phyloP scores from a whole-genome alignment of 2,113 vertebrate species.

The Sisor rabdophorus region DNA sequence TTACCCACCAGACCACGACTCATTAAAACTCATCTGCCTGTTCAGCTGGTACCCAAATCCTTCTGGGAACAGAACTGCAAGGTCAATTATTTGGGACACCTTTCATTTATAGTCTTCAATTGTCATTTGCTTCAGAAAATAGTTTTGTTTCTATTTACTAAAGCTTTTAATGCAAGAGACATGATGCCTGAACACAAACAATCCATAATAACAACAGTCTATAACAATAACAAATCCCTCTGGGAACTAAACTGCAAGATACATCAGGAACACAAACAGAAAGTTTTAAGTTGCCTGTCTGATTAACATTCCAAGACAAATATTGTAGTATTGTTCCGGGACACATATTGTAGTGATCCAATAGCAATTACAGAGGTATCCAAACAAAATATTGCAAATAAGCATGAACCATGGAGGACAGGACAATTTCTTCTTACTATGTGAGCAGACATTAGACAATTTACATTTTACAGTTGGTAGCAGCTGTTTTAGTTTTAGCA shows the following conservation, averaged over 20 bases:
- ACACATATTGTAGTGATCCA: not conserved
- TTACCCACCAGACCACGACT: conserved; percentile 55
- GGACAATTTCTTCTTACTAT: not conserved
- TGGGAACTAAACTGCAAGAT: conserved; percentile 66
- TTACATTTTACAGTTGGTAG: no score
- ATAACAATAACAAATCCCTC: conserved; percentile 50
- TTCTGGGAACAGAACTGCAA: conserved; percentile 70
- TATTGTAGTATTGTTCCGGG: not conserved
- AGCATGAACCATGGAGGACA: not conserved
- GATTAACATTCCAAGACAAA: not conserved
- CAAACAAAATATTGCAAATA: not conserved
- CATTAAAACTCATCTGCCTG: conserved; percentile 68
- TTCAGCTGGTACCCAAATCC: conserved; percentile 62
- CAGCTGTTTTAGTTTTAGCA: no score
- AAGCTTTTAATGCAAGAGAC: no score
- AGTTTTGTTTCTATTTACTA: no score
- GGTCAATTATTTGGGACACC: conserved; percentile 19
- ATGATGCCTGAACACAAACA: no score
- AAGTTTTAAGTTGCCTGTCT: not conserved
- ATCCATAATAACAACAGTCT: no score
- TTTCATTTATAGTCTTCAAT: no score
- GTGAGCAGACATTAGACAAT: not conserved
- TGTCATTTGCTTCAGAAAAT: no score
- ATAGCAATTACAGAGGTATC: not conserved
- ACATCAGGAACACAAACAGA: not conserved